Conservation (phyloP, 1,140 invertebrate species). For the Apis mellifera region Amel_HAv3.1 CM009931.2:15621501-15622000, state of each 20-base stretch:
- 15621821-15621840: conserved; percentile 8
- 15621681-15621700: conserved; percentile 99
- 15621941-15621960: conserved; percentile 48
- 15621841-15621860: conserved; percentile 43
- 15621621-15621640: conserved; percentile 96
- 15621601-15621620: conserved; percentile 97
- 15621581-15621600: conserved; percentile 98
- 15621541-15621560: conserved; percentile 95
- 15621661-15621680: conserved; percentile 96
- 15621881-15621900: neutral
- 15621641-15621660: conserved; percentile 93
- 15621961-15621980: conserved; percentile 6
- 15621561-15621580: conserved; percentile 97
- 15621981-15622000: conserved; percentile 26
- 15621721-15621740: conserved; percentile 95
- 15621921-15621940: conserved; percentile 38
- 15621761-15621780: neutral
- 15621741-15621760: conserved; percentile 57
- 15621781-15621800: neutral
- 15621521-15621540: conserved; percentile 94
- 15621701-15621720: conserved; percentile 96
- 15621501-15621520: conserved; percentile 93
- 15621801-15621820: neutral
- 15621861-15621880: conserved; percentile 34
- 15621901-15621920: conserved; percentile 27